Evolutionary conservation across 2,113 vertebrate species (phyloP).

Genomic region (Passer domesticus): DNA sequence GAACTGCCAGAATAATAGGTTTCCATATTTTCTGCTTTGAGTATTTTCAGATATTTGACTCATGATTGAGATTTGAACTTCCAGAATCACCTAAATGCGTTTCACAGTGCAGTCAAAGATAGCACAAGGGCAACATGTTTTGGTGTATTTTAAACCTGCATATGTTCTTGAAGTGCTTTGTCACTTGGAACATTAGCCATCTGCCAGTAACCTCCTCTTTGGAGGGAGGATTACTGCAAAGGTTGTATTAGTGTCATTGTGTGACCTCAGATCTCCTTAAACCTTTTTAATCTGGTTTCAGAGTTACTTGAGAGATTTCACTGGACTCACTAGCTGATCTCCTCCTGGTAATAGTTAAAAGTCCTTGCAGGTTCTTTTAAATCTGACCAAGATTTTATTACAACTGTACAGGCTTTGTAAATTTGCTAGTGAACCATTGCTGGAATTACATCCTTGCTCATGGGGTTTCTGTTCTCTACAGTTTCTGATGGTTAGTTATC

Average conservation of each 20-base stretch:
- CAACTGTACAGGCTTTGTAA: neutral
- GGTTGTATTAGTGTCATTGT: neutral
- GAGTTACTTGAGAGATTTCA: neutral
- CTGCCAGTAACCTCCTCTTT: constrained; percentile 3
- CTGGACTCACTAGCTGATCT: neutral
- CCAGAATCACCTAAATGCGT: neutral
- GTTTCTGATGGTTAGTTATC: neutral
- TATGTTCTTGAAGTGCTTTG: constrained; percentile 47
- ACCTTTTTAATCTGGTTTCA: neutral
- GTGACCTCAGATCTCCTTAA: constrained; percentile 5
- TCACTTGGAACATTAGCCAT: constrained; percentile 46
- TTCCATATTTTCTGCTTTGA: neutral
- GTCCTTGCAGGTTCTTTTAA: neutral
- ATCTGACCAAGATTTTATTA: neutral
- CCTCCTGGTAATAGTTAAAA: neutral
- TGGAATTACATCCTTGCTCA: neutral
- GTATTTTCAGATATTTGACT: neutral
- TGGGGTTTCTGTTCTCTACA: neutral
- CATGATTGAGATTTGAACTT: neutral
- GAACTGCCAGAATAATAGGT: neutral
- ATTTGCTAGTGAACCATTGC: neutral
- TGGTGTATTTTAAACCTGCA: constrained; percentile 45
- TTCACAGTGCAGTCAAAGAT: constrained; percentile 36
- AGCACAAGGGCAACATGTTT: constrained; percentile 35
- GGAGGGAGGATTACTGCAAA: neutral